Conservation (phyloP, 2,888 invertebrate genomes). For the Pseudococcus longispinus region DNA sequence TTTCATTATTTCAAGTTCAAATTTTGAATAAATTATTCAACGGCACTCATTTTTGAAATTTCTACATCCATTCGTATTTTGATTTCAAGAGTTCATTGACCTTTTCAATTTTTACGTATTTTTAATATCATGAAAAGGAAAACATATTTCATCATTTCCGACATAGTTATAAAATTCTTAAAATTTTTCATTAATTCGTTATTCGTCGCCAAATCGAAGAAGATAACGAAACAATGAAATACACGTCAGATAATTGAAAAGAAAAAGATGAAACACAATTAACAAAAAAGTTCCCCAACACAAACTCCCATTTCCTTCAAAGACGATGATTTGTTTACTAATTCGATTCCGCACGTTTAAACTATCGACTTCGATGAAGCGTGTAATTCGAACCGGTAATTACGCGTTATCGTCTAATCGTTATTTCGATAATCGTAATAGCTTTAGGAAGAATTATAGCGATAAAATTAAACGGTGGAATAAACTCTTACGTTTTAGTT, state of each 20-base stretch:
- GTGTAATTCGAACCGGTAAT: not conserved
- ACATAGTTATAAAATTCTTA: too few relatives aligned
- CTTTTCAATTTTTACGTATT: too few relatives aligned
- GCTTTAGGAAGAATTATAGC: not conserved
- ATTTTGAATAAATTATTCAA: too few relatives aligned
- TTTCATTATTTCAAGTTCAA: too few relatives aligned
- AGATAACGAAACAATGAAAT: not conserved
- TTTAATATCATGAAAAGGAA: too few relatives aligned
- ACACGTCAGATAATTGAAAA: not conserved
- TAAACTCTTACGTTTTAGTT: conserved; percentile 60
- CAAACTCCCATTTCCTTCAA: not conserved
- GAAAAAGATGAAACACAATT: not conserved
- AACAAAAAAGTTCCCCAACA: not conserved
- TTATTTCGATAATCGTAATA: not conserved
- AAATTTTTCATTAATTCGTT: too few relatives aligned
- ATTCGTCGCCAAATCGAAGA: too few relatives aligned
- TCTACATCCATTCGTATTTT: too few relatives aligned
- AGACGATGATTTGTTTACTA: not conserved
- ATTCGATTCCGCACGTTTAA: not conserved
- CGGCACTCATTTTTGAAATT: too few relatives aligned
- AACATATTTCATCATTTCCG: too few relatives aligned
- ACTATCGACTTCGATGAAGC: not conserved
- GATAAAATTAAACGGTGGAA: not conserved
- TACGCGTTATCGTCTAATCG: not conserved
- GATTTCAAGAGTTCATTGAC: too few relatives aligned